phyloP scores from a whole-genome alignment of 2,888 invertebrate genomes.

The Pimpla rufipes region DNA sequence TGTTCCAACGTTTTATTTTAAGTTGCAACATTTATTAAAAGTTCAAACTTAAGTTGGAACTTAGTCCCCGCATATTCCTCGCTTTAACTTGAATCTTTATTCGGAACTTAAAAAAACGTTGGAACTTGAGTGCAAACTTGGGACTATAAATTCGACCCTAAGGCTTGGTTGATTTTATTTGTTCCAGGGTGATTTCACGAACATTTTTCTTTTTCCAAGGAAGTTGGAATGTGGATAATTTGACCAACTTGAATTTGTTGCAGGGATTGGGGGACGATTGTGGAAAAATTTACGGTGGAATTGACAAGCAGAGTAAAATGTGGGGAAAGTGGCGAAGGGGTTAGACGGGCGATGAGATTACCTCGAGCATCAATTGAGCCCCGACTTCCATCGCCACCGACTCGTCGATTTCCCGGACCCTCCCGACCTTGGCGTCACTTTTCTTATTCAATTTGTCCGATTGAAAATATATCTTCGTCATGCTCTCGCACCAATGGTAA shows the following conservation, averaged over 20 bases:
- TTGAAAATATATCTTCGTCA: slow-evolving; percentile 58
- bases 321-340: neutral
- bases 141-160: too few relatives aligned
- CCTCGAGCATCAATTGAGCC: slow-evolving; percentile 75
- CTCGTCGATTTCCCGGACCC: slow-evolving; percentile 66
- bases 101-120: too few relatives aligned
- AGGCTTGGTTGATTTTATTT: too few relatives aligned
- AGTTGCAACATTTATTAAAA: too few relatives aligned
- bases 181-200: too few relatives aligned
- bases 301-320: neutral
- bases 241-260: neutral
- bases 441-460: slow-evolving; percentile 35
- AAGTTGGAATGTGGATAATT: neutral
- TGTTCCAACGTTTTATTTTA: too few relatives aligned
- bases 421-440: slow-evolving; percentile 7
- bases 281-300: neutral
- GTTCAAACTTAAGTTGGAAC: too few relatives aligned
- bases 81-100: too few relatives aligned
- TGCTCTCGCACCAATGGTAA: slow-evolving; percentile 65
- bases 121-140: too few relatives aligned
- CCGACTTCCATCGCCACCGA: slow-evolving; percentile 71
- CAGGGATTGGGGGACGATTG: neutral
- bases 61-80: too few relatives aligned
- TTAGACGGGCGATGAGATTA: slow-evolving; percentile 45
- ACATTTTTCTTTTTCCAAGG: neutral